Evolutionary conservation across 2,888 invertebrate genomes (phyloP).

Genomic region (Ochropacha duplaris): DNA sequence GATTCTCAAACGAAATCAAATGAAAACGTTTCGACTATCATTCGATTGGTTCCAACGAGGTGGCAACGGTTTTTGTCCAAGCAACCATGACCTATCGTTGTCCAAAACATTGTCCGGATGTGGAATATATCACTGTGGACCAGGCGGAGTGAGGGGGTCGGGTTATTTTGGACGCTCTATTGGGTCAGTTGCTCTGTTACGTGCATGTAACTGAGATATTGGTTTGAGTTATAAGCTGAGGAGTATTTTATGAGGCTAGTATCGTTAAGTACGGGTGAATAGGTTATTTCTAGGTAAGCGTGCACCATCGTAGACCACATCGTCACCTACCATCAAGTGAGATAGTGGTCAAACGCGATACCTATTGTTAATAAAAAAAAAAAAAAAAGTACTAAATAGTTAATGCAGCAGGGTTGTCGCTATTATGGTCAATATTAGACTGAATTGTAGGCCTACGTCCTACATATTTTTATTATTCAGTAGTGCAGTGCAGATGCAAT

Average conservation of each 20-base stretch:
- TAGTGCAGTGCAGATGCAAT: too few relatives aligned
- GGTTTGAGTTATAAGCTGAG: conserved; percentile 21
- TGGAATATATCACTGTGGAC: conserved; percentile 26
- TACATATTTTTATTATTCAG: too few relatives aligned
- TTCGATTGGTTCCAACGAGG: conserved; percentile 36
- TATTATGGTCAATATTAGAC: too few relatives aligned
- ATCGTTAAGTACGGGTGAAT: too few relatives aligned
- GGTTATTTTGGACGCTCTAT: conserved; percentile 31
- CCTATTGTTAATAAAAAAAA: too few relatives aligned
- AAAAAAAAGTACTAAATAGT: too few relatives aligned
- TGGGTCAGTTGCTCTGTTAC: conserved; percentile 43
- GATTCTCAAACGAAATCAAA: conserved; percentile 43
- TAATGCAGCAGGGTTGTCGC: too few relatives aligned
- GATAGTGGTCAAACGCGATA: too few relatives aligned
- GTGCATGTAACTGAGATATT: conserved; percentile 33
- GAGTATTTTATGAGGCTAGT: conserved; percentile 3
- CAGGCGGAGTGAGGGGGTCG: conserved; percentile 24
- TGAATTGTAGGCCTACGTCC: too few relatives aligned
- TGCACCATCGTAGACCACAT: too few relatives aligned
- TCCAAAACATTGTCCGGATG: conserved; percentile 20
- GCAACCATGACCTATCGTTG: conserved; percentile 30
- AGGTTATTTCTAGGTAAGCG: too few relatives aligned
- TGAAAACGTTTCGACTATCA: conserved; percentile 42
- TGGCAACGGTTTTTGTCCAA: conserved; percentile 28
- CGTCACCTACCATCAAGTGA: too few relatives aligned